Evolutionary conservation across 2,888 invertebrate species (phyloP), one percentile per base, ranked within the genome.

Genomic region (Chaitophorus viminalis): DNA sequence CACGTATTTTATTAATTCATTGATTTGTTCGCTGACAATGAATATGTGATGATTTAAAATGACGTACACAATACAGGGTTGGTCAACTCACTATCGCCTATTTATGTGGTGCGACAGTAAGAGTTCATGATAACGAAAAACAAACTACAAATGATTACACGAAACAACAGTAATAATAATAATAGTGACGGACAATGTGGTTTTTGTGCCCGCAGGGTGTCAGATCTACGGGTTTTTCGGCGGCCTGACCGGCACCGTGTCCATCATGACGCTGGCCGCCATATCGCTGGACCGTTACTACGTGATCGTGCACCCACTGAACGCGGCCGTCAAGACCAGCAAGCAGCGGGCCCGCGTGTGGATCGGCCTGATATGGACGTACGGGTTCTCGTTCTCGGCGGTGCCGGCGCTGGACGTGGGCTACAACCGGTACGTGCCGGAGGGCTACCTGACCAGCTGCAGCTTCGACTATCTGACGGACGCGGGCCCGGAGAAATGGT

Each of bases 251-350:
- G 97, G 97, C 76, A 94, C 95, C 18, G 94, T 94, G 82, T 96
- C 96, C 17, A 97, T 97, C 90, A 94, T 95, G 90, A 95, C 96
- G 0, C 92, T 97, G 89, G 94, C 96, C 3, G 94, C 95, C 74
- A 96, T 97, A 89, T 95, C 96, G 0, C 91, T 96, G 89, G 96
- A 97, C 92, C 94, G 97, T 39, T 97, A 95, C 92, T 94, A 94
- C 92, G 96, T 96, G 29, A 95, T 97, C 82, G 95, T 95, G 25
- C 94, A 94, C 90, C 97, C 96, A 0, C 91, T 97, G 88, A 94
- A 95, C 91, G 94, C 95, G 0, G 91, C 94, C 74, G 92, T 94
- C 65, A 93, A 93, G 39, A 94, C 94, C 46, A 94, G 94, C 4
- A 93, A 93, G 60, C 91, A 93, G 54, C 92, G 94, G 77, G 94